Evolutionary conservation across 2,113 vertebrate species (phyloP).

Genomic region (Brienomyrus brachyistius): DNA sequence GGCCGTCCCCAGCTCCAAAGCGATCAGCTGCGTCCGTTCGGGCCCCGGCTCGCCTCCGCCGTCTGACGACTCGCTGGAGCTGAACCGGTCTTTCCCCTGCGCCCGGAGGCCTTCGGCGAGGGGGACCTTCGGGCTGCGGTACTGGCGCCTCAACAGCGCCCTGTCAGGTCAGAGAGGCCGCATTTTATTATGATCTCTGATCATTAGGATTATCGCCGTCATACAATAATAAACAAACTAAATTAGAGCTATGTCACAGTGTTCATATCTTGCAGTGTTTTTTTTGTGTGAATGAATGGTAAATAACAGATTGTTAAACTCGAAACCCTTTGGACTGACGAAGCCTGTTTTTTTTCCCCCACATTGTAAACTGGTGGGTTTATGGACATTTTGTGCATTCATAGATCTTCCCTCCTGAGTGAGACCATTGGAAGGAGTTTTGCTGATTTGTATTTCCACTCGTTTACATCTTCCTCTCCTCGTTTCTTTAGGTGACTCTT

Average conservation of each 20-base stretch:
- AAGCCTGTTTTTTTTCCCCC: neutral
- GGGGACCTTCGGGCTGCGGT: slow-evolving; percentile 48
- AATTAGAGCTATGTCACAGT: neutral
- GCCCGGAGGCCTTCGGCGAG: slow-evolving; percentile 41
- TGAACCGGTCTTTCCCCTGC: slow-evolving; percentile 56
- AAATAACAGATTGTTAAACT: neutral
- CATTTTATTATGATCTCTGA: no score
- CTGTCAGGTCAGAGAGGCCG: slow-evolving; percentile 54
- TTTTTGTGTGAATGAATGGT: neutral
- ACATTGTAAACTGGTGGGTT: neutral
- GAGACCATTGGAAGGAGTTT: neutral
- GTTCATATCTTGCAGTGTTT: neutral
- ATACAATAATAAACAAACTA: neutral
- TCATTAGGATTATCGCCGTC: neutral
- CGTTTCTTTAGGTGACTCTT: slow-evolving; percentile 52
- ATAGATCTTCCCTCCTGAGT: neutral
- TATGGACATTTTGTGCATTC: neutral
- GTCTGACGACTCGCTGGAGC: slow-evolving; percentile 45
- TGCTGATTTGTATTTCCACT: neutral
- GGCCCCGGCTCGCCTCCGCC: slow-evolving; percentile 24
- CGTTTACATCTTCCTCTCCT: neutral
- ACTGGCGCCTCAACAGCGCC: slow-evolving; percentile 46
- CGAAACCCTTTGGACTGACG: neutral
- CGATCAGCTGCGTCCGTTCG: neutral
- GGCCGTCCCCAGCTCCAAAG: neutral